Conservation (phyloP, 2,888 invertebrate genomes). For the Calephelis perditalis region DNA sequence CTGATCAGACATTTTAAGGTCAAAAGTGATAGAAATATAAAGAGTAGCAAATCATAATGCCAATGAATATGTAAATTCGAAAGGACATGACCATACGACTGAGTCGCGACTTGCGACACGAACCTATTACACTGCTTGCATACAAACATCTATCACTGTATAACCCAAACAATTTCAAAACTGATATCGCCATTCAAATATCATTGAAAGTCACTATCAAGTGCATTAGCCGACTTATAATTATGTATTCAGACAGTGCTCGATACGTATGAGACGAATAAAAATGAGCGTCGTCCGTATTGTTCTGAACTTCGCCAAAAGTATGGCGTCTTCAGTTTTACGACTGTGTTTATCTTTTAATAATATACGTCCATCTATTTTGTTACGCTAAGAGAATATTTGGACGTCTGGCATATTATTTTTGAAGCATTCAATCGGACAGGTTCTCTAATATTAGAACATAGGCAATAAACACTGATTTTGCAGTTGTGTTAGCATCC, state of each 20-base stretch:
- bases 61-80: slow-evolving; percentile 49
- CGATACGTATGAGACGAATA: slow-evolving; percentile 47
- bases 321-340: slow-evolving; percentile 40
- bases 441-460: too few relatives aligned
- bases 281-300: slow-evolving; percentile 48
- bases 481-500: too few relatives aligned
- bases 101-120: slow-evolving; percentile 42
- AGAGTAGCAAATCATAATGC: slow-evolving; percentile 22
- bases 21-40: not conserved
- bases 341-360: slow-evolving; percentile 20
- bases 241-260: slow-evolving; percentile 58
- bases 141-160: slow-evolving; percentile 56
- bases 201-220: slow-evolving; percentile 31
- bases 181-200: slow-evolving; percentile 29
- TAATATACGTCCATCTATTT: slow-evolving; percentile 24
- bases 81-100: slow-evolving; percentile 53
- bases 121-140: slow-evolving; percentile 53
- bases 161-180: slow-evolving; percentile 44
- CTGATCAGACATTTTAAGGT: not conserved
- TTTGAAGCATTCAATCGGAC: too few relatives aligned
- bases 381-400: not conserved
- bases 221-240: slow-evolving; percentile 38
- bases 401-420: too few relatives aligned
- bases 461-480: too few relatives aligned
- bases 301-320: slow-evolving; percentile 60